phyloP scores from a whole-genome alignment of 2,888 invertebrate genomes.

The Cheilosia grossa region DNA sequence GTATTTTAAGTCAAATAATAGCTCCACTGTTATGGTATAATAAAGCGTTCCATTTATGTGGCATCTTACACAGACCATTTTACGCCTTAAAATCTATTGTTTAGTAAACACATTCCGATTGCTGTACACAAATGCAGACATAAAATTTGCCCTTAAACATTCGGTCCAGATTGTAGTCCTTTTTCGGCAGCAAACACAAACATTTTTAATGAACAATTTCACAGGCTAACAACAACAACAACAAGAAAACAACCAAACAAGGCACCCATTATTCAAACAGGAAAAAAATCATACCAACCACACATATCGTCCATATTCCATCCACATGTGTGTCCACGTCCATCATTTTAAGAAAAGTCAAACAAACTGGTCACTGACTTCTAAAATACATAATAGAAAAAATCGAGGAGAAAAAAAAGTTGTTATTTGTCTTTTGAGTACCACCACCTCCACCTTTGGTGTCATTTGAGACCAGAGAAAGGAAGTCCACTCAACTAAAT shows the following conservation, averaged over 20 bases:
- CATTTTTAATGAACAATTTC: slow-evolving; percentile 34
- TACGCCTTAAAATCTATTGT: too few relatives aligned
- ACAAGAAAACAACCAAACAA: not conserved
- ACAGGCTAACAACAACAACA: slow-evolving; percentile 4
- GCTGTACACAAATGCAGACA: not conserved
- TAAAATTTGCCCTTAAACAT: not conserved
- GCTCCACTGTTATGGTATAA: too few relatives aligned
- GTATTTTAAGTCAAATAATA: too few relatives aligned
- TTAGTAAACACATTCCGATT: not conserved
- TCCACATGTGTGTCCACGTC: slow-evolving; percentile 58
- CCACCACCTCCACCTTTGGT: slow-evolving; percentile 35
- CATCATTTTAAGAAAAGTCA: slow-evolving; percentile 55
- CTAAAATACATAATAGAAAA: slow-evolving; percentile 34
- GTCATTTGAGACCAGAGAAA: slow-evolving; percentile 65
- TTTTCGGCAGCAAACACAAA: not conserved
- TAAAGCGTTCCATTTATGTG: too few relatives aligned
- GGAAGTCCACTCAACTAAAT: slow-evolving; percentile 62
- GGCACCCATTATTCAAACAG: slow-evolving; percentile 7
- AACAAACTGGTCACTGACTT: slow-evolving; percentile 61
- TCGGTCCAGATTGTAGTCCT: not conserved
- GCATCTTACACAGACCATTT: too few relatives aligned
- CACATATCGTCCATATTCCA: slow-evolving; percentile 56
- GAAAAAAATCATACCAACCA: slow-evolving; percentile 32
- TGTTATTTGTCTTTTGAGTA: slow-evolving; percentile 23
- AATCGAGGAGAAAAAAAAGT: slow-evolving; percentile 15